A percentile compares a stretch with the other conserved stretches of the same genome.
These are phyloP conservation scores for Craniophora ligustri DNA, from an alignment of 2,888 invertebrate species.

Conservation along the genomic window DNA sequence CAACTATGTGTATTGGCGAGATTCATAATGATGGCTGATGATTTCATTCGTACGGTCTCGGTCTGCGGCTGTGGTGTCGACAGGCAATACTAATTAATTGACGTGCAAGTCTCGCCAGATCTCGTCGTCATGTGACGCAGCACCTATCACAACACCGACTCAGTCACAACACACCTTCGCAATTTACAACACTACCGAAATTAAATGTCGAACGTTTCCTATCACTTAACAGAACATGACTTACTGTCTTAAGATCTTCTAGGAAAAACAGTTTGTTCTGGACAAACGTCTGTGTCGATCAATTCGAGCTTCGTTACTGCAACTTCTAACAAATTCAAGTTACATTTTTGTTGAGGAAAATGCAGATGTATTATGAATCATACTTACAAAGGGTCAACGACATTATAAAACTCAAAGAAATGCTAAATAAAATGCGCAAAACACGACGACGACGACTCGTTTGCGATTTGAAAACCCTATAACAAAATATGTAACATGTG, in stretches of 20 bases:
- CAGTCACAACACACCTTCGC: conserved; percentile 46
- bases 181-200: conserved; percentile 31
- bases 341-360: conserved; percentile 35
- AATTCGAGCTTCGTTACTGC: neutral
- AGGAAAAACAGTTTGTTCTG: neutral
- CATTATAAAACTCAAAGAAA: conserved; percentile 21
- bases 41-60: conserved; percentile 63
- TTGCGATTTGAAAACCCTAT: conserved; percentile 47
- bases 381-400: conserved; percentile 39
- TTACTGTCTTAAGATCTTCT: conserved; percentile 4
- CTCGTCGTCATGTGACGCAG: conserved; percentile 60
- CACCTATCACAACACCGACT: conserved; percentile 69
- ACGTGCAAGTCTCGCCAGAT: conserved; percentile 63
- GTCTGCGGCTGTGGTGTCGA: conserved; percentile 55
- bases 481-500: conserved; percentile 60
- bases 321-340: conserved; percentile 1
- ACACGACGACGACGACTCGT: conserved; percentile 31
- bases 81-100: conserved; percentile 68
- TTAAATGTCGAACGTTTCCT: conserved; percentile 12
- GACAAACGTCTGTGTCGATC: neutral
- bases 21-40: conserved; percentile 65
- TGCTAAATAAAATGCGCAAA: conserved; percentile 16
- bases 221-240: conserved; percentile 5
- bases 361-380: conserved; percentile 33
- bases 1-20: conserved; percentile 60